Percentiles rank a stretch among this genome's conserved stretches.
Evolutionary conservation across 2,113 vertebrate species (phyloP).

Genomic region (Rhinoderma darwinii): DNA sequence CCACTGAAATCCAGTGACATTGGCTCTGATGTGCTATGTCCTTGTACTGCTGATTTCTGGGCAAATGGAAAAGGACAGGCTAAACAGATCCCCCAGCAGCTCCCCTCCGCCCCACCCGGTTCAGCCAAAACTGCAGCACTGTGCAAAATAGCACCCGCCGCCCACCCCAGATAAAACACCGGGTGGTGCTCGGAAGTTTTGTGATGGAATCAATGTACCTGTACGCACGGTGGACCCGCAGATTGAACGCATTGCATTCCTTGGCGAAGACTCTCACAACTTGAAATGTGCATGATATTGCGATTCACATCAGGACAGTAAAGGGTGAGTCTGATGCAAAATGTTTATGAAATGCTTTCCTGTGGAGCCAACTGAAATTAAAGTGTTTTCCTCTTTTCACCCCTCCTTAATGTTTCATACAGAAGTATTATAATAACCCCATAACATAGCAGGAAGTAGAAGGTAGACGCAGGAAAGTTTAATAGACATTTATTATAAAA

Average conservation of each 20-base stretch:
- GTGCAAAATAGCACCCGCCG: not conserved
- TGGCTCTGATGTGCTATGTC: conserved; percentile 51
- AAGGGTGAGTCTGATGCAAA: conserved; percentile 38
- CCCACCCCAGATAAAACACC: not conserved
- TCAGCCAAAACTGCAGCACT: not conserved
- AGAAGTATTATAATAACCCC: conserved; percentile 18
- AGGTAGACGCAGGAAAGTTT: not conserved
- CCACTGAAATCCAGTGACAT: conserved; percentile 57
- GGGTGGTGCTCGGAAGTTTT: not conserved
- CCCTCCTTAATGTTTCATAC: conserved; percentile 25
- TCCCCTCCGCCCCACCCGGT: conserved; percentile 2
- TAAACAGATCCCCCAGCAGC: conserved; percentile 39
- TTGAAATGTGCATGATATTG: not conserved
- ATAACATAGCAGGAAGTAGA: conserved; percentile 6
- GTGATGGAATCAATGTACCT: not conserved
- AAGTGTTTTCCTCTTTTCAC: conserved; percentile 46
- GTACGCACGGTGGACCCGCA: not conserved
- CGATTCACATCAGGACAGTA: not conserved
- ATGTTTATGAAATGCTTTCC: conserved; percentile 51
- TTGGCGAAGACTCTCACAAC: not conserved
- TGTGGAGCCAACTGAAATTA: conserved; percentile 50
- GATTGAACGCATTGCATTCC: not conserved
- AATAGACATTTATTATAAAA: not conserved
- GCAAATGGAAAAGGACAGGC: conserved; percentile 48
- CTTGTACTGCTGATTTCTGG: conserved; percentile 53